These are phyloP conservation scores for Spongia lamella DNA, from an alignment of 37 sponge, comb jelly and placozoan genomes.

Conservation along the genomic window DNA sequence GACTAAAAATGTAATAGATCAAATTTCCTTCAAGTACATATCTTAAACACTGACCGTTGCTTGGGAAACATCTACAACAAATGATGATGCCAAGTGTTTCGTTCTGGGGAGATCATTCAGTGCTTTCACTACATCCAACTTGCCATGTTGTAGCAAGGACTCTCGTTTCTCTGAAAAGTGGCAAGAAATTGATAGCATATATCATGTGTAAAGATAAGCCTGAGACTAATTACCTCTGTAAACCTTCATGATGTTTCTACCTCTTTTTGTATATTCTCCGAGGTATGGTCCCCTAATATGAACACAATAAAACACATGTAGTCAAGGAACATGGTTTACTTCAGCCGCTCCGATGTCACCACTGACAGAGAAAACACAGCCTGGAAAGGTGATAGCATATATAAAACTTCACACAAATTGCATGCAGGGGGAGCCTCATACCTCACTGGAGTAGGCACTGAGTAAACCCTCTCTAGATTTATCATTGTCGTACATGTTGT, in stretches of 20 bases:
- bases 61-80: slow-evolving; percentile 53
- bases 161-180: slow-evolving; percentile 27
- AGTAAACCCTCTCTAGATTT: slow-evolving; percentile 49
- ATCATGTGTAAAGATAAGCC: background rate
- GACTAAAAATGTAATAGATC: too few species aligned
- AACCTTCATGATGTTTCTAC: too few species aligned
- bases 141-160: slow-evolving; percentile 51
- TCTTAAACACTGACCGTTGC: slow-evolving; percentile 37
- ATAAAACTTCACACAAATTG: too few species aligned
- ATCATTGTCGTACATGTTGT: slow-evolving; percentile 47
- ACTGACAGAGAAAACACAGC: slow-evolving; percentile 49
- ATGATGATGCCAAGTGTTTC: slow-evolving; percentile 29
- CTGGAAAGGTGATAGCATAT: too few species aligned
- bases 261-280: too few species aligned
- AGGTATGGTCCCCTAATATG: too few species aligned
- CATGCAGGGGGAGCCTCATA: too few species aligned
- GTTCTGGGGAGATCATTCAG: slow-evolving; percentile 52
- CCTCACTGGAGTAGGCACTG: slow-evolving; percentile 55
- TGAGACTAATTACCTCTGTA: too few species aligned
- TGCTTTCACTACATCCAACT: slow-evolving; percentile 58
- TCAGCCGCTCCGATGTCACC: background rate
- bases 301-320: slow-evolving; percentile 33
- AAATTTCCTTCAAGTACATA: background rate
- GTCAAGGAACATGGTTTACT: slow-evolving; percentile 30
- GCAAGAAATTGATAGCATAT: background rate